phyloP scores from a whole-genome alignment of 1,140 invertebrate species.

The Rhopalosiphum maidis region DNA sequence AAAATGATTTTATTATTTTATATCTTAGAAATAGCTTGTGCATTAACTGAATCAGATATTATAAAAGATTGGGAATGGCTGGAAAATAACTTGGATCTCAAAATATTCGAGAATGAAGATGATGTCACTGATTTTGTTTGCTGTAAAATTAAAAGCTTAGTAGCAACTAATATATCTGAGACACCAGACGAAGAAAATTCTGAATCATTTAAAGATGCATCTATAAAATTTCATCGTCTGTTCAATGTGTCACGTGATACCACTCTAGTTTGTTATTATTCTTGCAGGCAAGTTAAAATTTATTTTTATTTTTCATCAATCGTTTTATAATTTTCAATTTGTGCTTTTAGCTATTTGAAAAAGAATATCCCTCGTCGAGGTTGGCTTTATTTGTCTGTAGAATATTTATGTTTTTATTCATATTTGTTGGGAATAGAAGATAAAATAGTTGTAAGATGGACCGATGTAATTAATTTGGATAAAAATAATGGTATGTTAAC shows the following conservation, averaged over 20 bases:
- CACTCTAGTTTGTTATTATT: constrained; percentile 93
- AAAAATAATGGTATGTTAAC: constrained; percentile 83
- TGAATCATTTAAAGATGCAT: constrained; percentile 79
- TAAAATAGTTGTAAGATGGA: constrained; percentile 85
- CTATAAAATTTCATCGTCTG: constrained; percentile 85
- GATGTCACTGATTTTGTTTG: constrained; percentile 94
- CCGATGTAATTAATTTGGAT: constrained; percentile 76
- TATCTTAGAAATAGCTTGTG: constrained; percentile 82
- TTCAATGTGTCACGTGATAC: constrained; percentile 93
- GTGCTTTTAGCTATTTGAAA: constrained; percentile 87
- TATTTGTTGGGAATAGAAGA: constrained; percentile 91
- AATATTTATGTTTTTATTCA: constrained; percentile 95
- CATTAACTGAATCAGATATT: constrained; percentile 86
- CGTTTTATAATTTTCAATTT: constrained; percentile 63
- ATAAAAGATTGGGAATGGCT: constrained; percentile 94
- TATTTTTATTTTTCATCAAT: neutral
- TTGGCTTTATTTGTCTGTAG: constrained; percentile 94
- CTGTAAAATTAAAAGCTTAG: constrained; percentile 94
- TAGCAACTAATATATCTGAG: constrained; percentile 68
- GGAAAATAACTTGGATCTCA: constrained; percentile 83
- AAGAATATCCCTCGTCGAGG: constrained; percentile 90
- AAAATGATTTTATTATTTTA: neutral
- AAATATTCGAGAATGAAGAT: constrained; percentile 91
- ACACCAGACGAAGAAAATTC: constrained; percentile 78
- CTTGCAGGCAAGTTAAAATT: constrained; percentile 76